Evolutionary conservation across 2,888 invertebrate genomes (phyloP).

Genomic region (Lissonota sp.): DNA sequence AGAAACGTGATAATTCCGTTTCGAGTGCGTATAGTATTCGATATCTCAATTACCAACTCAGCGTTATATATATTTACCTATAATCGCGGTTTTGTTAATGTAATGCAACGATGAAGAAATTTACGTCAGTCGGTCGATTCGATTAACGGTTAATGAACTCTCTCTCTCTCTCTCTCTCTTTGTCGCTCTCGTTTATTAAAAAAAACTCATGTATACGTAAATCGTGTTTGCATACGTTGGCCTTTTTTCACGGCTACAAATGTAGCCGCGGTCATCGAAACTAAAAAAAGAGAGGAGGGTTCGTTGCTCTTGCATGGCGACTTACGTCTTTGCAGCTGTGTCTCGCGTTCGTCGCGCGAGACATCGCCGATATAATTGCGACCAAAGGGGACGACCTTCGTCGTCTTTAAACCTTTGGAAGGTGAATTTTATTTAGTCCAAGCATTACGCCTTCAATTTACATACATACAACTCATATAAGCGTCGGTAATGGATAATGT

Average conservation of each 20-base stretch:
- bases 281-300: conserved; percentile 10
- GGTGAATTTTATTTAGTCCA: conserved; percentile 40
- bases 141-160: conserved; percentile 21
- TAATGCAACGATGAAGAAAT: conserved; percentile 22
- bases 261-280: neutral
- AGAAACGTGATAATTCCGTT: neutral
- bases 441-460: neutral
- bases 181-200: conserved; percentile 1
- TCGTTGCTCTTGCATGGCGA: conserved; percentile 47
- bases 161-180: neutral
- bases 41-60: neutral
- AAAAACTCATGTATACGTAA: conserved; percentile 6
- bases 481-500: too few species aligned
- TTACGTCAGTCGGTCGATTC: conserved; percentile 32
- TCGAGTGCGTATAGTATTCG: neutral
- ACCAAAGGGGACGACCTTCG: conserved; percentile 40
- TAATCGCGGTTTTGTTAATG: conserved; percentile 10
- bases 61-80: neutral
- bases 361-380: conserved; percentile 40
- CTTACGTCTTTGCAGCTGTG: conserved; percentile 19
- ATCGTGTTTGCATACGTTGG: conserved; percentile 8
- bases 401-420: conserved; percentile 34
- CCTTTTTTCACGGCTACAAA: conserved; percentile 29
- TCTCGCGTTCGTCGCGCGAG: conserved; percentile 1
- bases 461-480: neutral